Base-by-base conservation (phyloP, 2,113 vertebrate genomes). In the Ammodytes marinus region DNA sequence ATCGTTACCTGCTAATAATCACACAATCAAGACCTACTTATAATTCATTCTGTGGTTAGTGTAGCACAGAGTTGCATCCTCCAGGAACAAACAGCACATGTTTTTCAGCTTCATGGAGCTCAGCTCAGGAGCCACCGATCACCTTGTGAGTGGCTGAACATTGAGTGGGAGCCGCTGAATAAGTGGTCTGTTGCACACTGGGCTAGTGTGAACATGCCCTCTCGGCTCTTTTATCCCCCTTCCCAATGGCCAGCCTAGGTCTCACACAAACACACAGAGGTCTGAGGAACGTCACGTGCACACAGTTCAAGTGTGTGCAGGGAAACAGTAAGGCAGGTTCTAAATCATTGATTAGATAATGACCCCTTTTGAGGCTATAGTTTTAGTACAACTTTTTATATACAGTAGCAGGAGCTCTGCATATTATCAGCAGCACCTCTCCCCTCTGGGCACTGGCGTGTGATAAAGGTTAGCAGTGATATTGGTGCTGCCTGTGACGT, bases 401-500 rank as follows among this genome's bases (percentile, higher is more conserved):
- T 60, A 27, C 27, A 27, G 27, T 27, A 68, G 60, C 49, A 60
- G 12, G 35, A 55, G 45, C 19, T 39, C 52, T 82, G 50, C 0
- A 64, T 52, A 66, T 87, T 58, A 80, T 70, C 76, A 35, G 14
- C 59, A 12, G 1, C 35, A 19, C 19, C 15, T 52, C 43, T 72
- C 37, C 59, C 50, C 13, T 15, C 27, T 13, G 61, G 39, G 14
- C 69, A 42, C 14, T n/a, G 46, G 57, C 37, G 49, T 63, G 57
- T 27, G 64, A 83, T 82, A 80, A 88, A 82, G 8, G 54, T 77
- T 12, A 27, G 40, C 59, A 40, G 65, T 52, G 63, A 77, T 81
- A 81, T 37, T 67, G 65, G 46, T 77, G 80, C 50, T 54, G 72
- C 35, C 3, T 46, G 66, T 88, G 86, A 85, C 75, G 15, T 76